Evolutionary conservation across 2,113 vertebrate species (phyloP).

Genomic region (Prinia subflava): DNA sequence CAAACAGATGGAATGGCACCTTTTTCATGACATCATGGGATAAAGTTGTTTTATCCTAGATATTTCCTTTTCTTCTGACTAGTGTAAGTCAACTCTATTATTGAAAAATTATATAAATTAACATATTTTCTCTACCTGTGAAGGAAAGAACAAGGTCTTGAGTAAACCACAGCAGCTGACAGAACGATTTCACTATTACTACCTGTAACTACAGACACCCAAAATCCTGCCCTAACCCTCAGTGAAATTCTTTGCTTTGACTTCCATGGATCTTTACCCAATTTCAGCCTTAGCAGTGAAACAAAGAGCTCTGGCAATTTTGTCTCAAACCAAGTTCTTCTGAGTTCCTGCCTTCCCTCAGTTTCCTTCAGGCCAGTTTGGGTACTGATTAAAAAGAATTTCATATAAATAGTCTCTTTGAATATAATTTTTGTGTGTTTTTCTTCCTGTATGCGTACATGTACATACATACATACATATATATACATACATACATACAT

Average conservation of each 20-base stretch:
- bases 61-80: not conserved
- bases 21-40: not conserved
- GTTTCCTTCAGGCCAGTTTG: not conserved
- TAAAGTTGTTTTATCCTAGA: not conserved
- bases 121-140: not conserved
- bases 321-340: not conserved
- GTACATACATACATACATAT: too few relatives aligned
- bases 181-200: not conserved
- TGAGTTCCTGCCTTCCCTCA: not conserved
- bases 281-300: not conserved
- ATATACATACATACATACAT: too few relatives aligned
- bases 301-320: not conserved
- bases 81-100: not conserved
- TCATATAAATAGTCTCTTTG: not conserved
- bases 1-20: not conserved
- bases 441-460: too few relatives aligned
- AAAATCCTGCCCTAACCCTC: not conserved
- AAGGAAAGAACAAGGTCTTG: not conserved
- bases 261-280: not conserved
- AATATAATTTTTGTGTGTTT: not conserved
- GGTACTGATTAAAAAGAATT: not conserved
- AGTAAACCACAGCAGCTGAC: not conserved
- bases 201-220: not conserved
- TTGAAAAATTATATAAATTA: not conserved
- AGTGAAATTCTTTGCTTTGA: not conserved